Base-by-base conservation (phyloP, 2,888 invertebrate species). In the Pachycephus smyrnensis region DNA sequence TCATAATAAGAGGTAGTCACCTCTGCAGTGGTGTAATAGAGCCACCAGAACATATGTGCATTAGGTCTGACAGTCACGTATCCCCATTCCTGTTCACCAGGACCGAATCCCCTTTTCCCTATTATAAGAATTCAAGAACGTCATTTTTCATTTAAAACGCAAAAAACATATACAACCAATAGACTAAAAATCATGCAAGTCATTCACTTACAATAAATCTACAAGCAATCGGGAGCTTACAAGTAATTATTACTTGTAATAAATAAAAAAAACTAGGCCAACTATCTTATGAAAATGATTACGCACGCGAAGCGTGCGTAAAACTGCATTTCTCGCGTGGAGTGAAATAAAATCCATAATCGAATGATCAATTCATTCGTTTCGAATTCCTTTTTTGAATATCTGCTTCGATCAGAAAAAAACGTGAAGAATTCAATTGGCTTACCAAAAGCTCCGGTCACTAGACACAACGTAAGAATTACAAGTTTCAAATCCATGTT, bases 31-130 rank as follows among this genome's bases (percentile, higher is more conserved):
- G 95, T 96, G 88, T 95, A 95, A 88, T 96, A 97, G 68, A 98
- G 91, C 97, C 97, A 97, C 93, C 96, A 97, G 91, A 97, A 97
- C 95, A 96, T 96, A 85, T 96, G 94, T 0, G 97, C 96, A 0
- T 95, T 94, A 4, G 93, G 93, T 0, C 97, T 93, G 0, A 97
- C 95, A 79, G 93, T 93, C 4, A 95, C 95, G 90, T 95, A 95
- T 12, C 94, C 95, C 94, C 95, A 96, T 87, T 95, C 95, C 92
- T 97, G 96, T 76, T 94, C 93, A 15, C 94, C 94, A 0, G 93
- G 91, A 3, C 95, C 95, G 83, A 94, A 94, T 88, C 91, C 91
- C 73, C 79, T 75, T 79, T 69, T 86, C 32, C 82, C 85, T 76
- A 73, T 23, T 12, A 11, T 23, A 69, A 12, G 12, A 71, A 71